Evolutionary conservation across 1,140 invertebrate species (phyloP).

Genomic region (Hylaeus volcanicus): DNA sequence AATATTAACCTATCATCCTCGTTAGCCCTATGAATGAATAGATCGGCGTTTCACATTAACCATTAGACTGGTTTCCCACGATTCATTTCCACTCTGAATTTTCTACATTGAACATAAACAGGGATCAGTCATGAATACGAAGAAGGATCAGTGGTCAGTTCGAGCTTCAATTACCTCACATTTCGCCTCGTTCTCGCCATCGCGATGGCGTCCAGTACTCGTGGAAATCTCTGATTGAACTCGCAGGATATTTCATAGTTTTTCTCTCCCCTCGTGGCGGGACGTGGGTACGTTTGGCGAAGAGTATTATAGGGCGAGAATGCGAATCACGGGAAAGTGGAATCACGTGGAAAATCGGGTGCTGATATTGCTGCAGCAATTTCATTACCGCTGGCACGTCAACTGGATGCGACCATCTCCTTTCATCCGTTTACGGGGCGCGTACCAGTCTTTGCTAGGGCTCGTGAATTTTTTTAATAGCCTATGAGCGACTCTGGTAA

Average conservation of each 20-base stretch:
- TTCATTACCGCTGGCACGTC: constrained; percentile 57
- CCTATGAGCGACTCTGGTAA: constrained; percentile 49
- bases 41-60: no score
- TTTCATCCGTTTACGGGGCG: background rate
- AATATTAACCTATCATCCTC: no score
- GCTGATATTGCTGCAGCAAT: constrained; percentile 53
- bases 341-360: constrained; percentile 58
- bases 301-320: constrained; percentile 45
- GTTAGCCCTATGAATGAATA: no score
- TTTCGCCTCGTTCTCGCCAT: background rate
- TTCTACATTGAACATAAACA: no score
- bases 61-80: no score
- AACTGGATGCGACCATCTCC: constrained; percentile 41
- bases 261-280: background rate
- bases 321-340: constrained; percentile 53
- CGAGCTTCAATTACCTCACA: background rate
- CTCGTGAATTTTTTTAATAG: constrained; percentile 50
- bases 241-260: constrained; percentile 11
- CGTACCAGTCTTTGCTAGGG: background rate
- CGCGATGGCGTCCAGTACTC: background rate
- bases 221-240: background rate
- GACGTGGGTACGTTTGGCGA: background rate
- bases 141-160: no score
- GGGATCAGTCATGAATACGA: no score
- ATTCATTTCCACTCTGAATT: no score